These are phyloP conservation scores for Heliothis peltigera DNA, from an alignment of 2,888 invertebrate genomes.

Conservation along the genomic window DNA sequence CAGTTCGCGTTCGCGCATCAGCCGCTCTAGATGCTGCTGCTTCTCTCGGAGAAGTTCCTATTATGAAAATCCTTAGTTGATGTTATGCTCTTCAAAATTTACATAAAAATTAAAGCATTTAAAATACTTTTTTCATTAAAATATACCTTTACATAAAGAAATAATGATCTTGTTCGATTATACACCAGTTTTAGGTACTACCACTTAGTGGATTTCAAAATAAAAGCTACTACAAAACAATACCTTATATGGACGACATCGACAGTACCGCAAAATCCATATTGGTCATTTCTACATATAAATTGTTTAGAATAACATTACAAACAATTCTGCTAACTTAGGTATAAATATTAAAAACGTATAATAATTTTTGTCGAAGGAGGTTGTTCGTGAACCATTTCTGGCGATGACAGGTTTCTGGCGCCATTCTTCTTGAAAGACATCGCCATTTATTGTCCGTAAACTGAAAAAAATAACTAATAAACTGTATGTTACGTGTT, in stretches of 20 bases:
- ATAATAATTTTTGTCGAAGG: constrained; percentile 10
- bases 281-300: constrained; percentile 11
- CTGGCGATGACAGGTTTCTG: constrained; percentile 31
- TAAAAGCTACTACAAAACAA: background rate
- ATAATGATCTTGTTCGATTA: constrained; percentile 49
- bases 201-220: background rate
- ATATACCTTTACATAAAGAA: background rate
- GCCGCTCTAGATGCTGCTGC: constrained; percentile 97
- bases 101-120: constrained; percentile 1
- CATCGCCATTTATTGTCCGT: constrained; percentile 1
- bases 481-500: background rate
- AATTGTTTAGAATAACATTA: constrained; percentile 17
- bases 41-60: constrained; percentile 98
- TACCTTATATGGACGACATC: background rate
- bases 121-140: constrained; percentile 3
- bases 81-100: background rate
- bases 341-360: constrained; percentile 24
- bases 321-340: constrained; percentile 18
- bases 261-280: constrained; percentile 26
- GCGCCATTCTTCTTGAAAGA: constrained; percentile 14
- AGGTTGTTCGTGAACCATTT: background rate
- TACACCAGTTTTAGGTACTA: constrained; percentile 12
- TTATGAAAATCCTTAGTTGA: constrained; percentile 11
- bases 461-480: background rate
- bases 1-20: constrained; percentile 97